Evolutionary conservation across 2,113 vertebrate genomes (phyloP), one percentile per base, ranked within the genome.

Genomic region (Cettia cetti): DNA sequence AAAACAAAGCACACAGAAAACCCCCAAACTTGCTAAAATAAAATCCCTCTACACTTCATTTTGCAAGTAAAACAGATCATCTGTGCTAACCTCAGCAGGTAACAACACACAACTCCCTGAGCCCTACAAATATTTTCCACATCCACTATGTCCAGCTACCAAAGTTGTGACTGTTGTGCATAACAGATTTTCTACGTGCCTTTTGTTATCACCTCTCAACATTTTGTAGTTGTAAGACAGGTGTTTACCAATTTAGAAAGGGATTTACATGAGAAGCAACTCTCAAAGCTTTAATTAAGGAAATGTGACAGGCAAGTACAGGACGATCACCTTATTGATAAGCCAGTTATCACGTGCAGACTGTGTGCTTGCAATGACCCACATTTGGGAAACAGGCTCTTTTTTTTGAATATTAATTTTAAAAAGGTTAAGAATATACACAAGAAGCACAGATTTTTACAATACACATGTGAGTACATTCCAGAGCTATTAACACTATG

Each of bases 311-410:
- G 52, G 54, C 82, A 33, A 93, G 70, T 20, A n/a, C 61, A 72
- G 85, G 79, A 77, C 5, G 26, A 94, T 88, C 65, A 93, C 91
- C 63, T 77, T 66, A 93, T 83, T 31, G 81, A 89, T 91, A 94
- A 94, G 81, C 26, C 95, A 78, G 60, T 68, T 57, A 77, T 28
- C 86, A 72, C 33, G 7, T 57, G 85, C 59, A 39, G 79, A 24
- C 47, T 27, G 28, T 14, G 37, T 8, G 8, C 87, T 66, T 30
- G 21, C 18, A 37, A 0, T 49, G 75, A 92, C 94, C 92, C 94
- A 88, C 86, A 88, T 92, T 59, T 54, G 63, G 63, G 42, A 71
- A 95, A 89, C 9, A 27, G 27, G 18, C 21, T 26, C 12, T 18
- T 44, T 42, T 31, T 54, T 17, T 5, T 7, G 0, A 35, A 11